phyloP scores from a whole-genome alignment of 2,797 vertebrate genomes.

The Bradypodion pumilum region DNA sequence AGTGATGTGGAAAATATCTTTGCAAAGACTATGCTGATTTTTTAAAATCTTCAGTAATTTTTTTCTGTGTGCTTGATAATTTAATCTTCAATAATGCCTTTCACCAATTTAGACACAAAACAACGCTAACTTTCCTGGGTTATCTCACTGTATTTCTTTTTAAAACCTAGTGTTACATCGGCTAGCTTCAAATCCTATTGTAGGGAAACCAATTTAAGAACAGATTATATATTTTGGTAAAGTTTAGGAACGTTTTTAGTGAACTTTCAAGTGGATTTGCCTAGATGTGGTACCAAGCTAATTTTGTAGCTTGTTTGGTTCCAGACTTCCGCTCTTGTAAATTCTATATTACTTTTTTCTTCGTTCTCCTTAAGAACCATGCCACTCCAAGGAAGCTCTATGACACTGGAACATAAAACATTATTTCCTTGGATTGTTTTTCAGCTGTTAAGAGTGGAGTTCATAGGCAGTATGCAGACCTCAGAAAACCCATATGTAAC shows the following conservation, averaged over 20 bases:
- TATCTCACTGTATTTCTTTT: neutral
- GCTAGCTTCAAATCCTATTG: neutral
- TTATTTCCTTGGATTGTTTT: neutral
- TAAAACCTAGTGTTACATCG: neutral
- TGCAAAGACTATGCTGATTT: neutral
- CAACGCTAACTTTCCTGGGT: neutral
- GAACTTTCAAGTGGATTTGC: neutral
- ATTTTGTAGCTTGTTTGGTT: neutral
- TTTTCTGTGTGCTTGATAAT: neutral
- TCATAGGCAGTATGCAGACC: too few relatives aligned
- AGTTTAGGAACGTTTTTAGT: neutral
- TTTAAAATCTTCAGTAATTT: neutral
- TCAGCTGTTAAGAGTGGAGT: neutral
- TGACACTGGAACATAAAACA: neutral
- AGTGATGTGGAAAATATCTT: too few relatives aligned
- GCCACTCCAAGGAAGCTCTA: too few relatives aligned
- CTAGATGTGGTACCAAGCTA: neutral
- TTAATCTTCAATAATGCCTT: neutral
- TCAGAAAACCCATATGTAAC: neutral
- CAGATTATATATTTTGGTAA: neutral
- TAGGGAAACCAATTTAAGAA: neutral
- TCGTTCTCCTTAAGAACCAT: neutral
- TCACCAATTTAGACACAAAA: neutral
- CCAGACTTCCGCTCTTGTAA: neutral
- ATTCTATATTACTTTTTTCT: neutral